A percentile compares a stretch with the other conserved stretches of the same genome.
These are phyloP conservation scores for Hofmannophila pseudospretella DNA, from an alignment of 2,888 invertebrate genomes.

Conservation along the genomic window DNA sequence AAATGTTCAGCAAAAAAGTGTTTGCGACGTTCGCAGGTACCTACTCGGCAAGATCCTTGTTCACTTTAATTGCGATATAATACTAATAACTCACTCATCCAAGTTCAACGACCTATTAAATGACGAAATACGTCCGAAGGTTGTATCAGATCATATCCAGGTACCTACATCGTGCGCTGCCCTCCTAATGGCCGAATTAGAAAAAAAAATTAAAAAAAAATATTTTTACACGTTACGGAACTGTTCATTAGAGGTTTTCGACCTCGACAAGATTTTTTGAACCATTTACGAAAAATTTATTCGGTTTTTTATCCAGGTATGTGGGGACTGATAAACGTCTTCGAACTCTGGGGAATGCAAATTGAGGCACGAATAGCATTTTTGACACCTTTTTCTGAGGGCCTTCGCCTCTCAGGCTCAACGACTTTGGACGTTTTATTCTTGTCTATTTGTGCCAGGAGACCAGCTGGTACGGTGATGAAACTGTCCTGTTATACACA, in stretches of 20 bases:
- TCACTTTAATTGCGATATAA: conserved; percentile 30
- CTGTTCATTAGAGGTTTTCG: conserved; percentile 39
- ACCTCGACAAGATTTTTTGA: conserved; percentile 32
- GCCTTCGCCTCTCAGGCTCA: background rate
- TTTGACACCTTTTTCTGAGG: background rate
- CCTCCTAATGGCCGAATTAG: conserved; percentile 11
- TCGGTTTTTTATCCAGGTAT: conserved; percentile 25
- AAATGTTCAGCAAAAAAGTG: conserved; percentile 28
- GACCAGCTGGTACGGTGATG: no score
- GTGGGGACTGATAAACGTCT: conserved; percentile 18
- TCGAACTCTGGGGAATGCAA: conserved; percentile 35
- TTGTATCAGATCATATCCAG: conserved; percentile 49
- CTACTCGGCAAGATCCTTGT: conserved; percentile 24
- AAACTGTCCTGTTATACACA: no score
- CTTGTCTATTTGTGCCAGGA: no score
- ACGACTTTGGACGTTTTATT: background rate
- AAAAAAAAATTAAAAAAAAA: conserved; percentile 30
- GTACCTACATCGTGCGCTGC: conserved; percentile 33
- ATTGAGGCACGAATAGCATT: conserved; percentile 1
- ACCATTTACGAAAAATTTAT: conserved; percentile 24
- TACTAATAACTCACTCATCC: conserved; percentile 32
- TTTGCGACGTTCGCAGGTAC: conserved; percentile 22
- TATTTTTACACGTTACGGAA: conserved; percentile 35
- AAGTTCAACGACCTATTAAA: conserved; percentile 54
- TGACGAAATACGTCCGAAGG: conserved; percentile 61